Evolutionary conservation across 2,888 invertebrate species (phyloP).

Genomic region (Ganaspis brasiliensis): DNA sequence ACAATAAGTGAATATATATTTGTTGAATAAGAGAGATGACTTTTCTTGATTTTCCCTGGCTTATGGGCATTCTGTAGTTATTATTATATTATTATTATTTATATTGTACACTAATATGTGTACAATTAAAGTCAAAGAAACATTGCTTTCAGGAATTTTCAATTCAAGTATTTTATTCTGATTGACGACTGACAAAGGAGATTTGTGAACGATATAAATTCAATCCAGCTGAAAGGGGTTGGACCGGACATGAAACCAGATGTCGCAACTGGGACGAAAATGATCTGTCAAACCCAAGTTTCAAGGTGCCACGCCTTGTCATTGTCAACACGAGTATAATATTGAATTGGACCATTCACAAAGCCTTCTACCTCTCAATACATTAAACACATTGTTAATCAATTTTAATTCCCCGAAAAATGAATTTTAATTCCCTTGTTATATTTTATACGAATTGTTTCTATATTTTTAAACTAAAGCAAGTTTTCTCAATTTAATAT

Average conservation of each 20-base stretch:
- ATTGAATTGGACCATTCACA: not conserved
- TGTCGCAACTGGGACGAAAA: constrained; percentile 25
- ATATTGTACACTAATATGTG: too few relatives aligned
- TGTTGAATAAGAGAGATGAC: too few relatives aligned
- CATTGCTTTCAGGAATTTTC: not conserved
- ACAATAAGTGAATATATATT: too few relatives aligned
- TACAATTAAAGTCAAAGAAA: not conserved
- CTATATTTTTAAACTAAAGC: too few relatives aligned
- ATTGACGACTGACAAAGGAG: not conserved
- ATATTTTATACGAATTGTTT: too few relatives aligned
- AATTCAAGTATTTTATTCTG: not conserved
- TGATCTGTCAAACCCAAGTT: constrained; percentile 41
- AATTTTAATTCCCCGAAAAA: not conserved
- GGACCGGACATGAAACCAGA: constrained; percentile 34
- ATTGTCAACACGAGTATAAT: constrained; percentile 23
- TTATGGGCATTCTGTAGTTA: too few relatives aligned
- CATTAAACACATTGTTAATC: not conserved
- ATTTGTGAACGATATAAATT: constrained; percentile 18
- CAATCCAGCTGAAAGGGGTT: constrained; percentile 20
- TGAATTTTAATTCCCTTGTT: too few relatives aligned
- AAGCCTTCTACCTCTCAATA: not conserved
- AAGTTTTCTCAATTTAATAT: too few relatives aligned
- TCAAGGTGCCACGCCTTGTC: constrained; percentile 33
- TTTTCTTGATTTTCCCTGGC: too few relatives aligned
- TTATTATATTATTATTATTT: too few relatives aligned